Base-by-base conservation (phyloP, 2,113 vertebrate genomes). In the Calcarius ornatus region DNA sequence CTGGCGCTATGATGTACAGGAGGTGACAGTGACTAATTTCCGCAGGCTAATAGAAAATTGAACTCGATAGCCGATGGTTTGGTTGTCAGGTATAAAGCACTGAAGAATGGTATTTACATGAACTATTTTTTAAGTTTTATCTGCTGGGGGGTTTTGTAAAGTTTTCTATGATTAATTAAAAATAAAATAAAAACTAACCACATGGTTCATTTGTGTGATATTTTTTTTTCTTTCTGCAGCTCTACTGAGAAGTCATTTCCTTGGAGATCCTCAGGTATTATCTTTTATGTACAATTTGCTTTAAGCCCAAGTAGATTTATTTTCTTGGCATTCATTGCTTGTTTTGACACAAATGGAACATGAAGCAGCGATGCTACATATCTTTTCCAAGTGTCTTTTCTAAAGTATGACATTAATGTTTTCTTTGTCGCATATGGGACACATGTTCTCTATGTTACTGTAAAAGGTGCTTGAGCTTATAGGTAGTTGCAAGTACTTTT, bases 171-270 rank as follows among this genome's bases (percentile, higher is more conserved):
- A 90, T 86, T 42, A 60, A 76, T 94, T 95, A 65, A 91, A 93
- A 87, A 50, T 33, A 42, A 20, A 53, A 37, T 85, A 8, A 61
- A 33, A 85, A 50, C 59, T 37, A 78, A 51, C 15, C 35, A 28
- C 10, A 3, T 37, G 70, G 31, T 94, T 95, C 71, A 73, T 85
- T 87, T 86, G 76, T 76, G 68, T 96, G 51, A 90, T 84, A 5
- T 40, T 66, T 86, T 92, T 81, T 97, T 95, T 96, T 73, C 87
- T 97, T 96, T 90, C 95, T 97, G 40, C 97, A 99, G 99, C 98
- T 99, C 99, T 61, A 99, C 99, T 98, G 99, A 99, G 97, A 99
- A 99, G 98, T 99, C 99, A 91, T 99, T 99, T 98, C 99, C 99
- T 91, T 99, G 99, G 99, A 99, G 98, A 98, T 98, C 98, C 69